phyloP scores from a whole-genome alignment of 1,140 invertebrate species.

The Halesus radiatus region DNA sequence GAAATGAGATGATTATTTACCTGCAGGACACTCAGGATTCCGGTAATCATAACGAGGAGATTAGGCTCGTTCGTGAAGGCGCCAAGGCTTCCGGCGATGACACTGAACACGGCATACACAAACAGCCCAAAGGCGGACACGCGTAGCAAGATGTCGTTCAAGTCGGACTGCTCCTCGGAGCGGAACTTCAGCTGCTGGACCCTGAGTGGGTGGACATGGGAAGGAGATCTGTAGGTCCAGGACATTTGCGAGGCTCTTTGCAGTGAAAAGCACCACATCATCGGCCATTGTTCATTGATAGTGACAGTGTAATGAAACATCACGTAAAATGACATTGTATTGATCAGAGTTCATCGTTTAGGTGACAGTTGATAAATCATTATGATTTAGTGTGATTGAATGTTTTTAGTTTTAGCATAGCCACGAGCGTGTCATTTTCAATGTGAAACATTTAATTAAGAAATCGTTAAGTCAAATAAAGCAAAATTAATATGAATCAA shows the following conservation, averaged over 20 bases:
- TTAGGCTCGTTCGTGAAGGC: constrained; percentile 89
- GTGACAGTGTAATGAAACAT: background rate
- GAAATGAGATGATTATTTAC: constrained; percentile 62
- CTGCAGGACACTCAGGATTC: constrained; percentile 87
- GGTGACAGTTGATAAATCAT: background rate
- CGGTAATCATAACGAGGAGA: constrained; percentile 90
- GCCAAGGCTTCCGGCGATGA: constrained; percentile 89
- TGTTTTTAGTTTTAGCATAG: background rate
- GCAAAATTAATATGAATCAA: background rate
- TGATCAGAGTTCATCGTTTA: too few species aligned
- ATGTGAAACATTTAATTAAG: background rate
- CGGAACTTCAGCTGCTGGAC: constrained; percentile 91
- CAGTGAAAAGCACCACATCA: background rate
- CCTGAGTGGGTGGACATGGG: constrained; percentile 73
- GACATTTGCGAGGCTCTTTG: constrained; percentile 67
- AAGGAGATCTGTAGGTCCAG: constrained; percentile 68
- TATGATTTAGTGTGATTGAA: background rate
- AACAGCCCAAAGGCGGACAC: constrained; percentile 94
- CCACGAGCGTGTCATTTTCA: background rate
- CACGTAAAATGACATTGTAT: too few species aligned
- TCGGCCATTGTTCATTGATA: background rate
- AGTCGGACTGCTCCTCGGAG: constrained; percentile 87
- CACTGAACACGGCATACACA: constrained; percentile 92
- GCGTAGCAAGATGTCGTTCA: constrained; percentile 91
- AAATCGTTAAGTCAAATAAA: background rate